phyloP scores from a whole-genome alignment of 2,113 vertebrate species.

The Chaetorhynchus papuensis region DNA sequence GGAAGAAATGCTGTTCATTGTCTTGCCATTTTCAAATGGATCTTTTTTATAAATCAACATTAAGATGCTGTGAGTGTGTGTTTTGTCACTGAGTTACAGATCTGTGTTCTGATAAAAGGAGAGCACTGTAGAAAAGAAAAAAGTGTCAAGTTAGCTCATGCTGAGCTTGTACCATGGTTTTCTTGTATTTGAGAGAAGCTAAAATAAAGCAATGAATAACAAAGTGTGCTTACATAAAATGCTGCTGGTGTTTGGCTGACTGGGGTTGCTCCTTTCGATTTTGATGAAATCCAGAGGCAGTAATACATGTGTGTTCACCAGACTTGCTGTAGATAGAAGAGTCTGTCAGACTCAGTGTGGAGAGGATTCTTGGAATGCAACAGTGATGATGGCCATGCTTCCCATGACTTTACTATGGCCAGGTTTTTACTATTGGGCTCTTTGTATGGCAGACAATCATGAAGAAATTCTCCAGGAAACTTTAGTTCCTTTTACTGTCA shows the following conservation, averaged over 20 bases:
- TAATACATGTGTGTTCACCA: neutral
- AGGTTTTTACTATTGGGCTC: neutral
- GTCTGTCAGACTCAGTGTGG: neutral
- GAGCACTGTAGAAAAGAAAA: neutral
- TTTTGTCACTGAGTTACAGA: neutral
- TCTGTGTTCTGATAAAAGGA: neutral
- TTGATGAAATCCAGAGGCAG: neutral
- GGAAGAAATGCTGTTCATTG: neutral
- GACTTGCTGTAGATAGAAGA: neutral
- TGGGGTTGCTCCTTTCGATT: neutral
- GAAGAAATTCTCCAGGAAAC: neutral
- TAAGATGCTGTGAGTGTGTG: neutral
- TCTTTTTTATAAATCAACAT: neutral
- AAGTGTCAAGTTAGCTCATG: neutral
- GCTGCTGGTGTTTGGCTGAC: neutral
- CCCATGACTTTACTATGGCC: neutral
- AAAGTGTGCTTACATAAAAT: neutral
- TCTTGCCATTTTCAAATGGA: neutral
- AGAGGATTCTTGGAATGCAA: neutral
- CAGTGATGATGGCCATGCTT: rapidly evolving
- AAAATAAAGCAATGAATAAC: neutral
- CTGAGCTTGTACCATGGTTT: neutral
- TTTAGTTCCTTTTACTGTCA: neutral
- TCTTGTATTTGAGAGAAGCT: neutral
- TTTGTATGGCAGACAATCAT: neutral